Evolutionary conservation across 1,140 invertebrate species (phyloP).

Genomic region (Cecropterus lyciades): DNA sequence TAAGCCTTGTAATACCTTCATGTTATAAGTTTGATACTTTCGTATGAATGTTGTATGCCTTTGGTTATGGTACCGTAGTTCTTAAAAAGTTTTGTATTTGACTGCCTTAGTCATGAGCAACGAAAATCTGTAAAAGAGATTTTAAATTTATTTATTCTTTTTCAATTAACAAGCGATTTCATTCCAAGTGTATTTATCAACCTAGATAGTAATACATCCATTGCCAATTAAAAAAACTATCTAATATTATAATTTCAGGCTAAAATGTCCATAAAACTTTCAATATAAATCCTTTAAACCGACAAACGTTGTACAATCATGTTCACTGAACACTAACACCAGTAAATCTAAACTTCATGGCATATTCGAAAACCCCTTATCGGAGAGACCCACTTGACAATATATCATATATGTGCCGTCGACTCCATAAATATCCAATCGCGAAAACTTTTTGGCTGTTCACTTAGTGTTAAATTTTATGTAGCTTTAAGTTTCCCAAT

Average conservation of each 20-base stretch:
- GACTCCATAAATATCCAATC: background rate
- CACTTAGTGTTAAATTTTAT: background rate
- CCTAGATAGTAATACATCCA: no score
- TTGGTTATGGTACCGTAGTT: no score
- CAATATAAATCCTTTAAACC: constrained; percentile 7
- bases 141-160: no score
- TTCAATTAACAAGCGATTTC: no score
- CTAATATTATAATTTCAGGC: background rate
- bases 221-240: no score
- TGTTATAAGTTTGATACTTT: no score
- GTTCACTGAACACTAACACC: constrained; percentile 11
- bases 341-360: constrained; percentile 13
- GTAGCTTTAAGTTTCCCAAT: background rate
- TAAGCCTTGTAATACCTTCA: no score
- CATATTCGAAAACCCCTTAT: constrained; percentile 17
- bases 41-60: no score
- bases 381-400: constrained; percentile 7
- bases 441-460: background rate
- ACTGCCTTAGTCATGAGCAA: no score
- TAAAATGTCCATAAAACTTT: constrained; percentile 1
- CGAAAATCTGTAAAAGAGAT: no score
- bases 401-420: constrained; percentile 10
- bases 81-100: no score
- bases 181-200: no score
- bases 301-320: constrained; percentile 3